A percentile compares a stretch with the other conserved stretches of the same genome.
Evolutionary conservation across 92 coral and sea anemone genomes (phyloP).

Genomic region (Isaurus tuberculatus): DNA sequence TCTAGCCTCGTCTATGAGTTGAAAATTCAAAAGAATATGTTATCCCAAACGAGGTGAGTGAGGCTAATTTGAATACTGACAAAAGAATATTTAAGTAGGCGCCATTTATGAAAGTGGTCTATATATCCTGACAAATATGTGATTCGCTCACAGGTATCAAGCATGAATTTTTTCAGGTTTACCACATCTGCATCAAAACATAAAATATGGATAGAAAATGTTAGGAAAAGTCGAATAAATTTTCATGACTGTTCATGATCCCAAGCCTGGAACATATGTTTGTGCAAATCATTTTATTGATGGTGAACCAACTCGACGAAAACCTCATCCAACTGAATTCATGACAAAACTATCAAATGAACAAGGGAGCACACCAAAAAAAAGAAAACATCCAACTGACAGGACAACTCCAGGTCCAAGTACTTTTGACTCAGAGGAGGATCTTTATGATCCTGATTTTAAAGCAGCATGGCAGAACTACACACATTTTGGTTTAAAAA

Average conservation of each 20-base stretch:
- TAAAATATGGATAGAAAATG: constrained; percentile 42
- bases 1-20: too few species aligned
- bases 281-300: constrained; percentile 53
- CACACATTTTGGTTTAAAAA: too few species aligned
- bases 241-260: constrained; percentile 40
- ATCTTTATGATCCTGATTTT: background rate
- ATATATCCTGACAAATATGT: constrained; percentile 20
- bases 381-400: constrained; percentile 23
- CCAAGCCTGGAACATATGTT: constrained; percentile 51
- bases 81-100: too few species aligned
- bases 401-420: constrained; percentile 12
- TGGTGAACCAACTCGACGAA: constrained; percentile 46
- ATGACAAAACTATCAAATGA: constrained; percentile 43
- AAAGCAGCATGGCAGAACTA: too few species aligned
- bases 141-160: constrained; percentile 22
- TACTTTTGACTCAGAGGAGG: constrained; percentile 23
- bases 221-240: constrained; percentile 35
- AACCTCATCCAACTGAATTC: constrained; percentile 53
- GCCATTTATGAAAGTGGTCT: too few species aligned
- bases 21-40: too few species aligned
- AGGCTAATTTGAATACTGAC: too few species aligned
- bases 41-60: too few species aligned
- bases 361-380: constrained; percentile 40
- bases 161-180: constrained; percentile 35
- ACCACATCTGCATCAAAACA: constrained; percentile 12